Conservation (phyloP, 2,888 invertebrate species). For the Mycogona germanica region DNA sequence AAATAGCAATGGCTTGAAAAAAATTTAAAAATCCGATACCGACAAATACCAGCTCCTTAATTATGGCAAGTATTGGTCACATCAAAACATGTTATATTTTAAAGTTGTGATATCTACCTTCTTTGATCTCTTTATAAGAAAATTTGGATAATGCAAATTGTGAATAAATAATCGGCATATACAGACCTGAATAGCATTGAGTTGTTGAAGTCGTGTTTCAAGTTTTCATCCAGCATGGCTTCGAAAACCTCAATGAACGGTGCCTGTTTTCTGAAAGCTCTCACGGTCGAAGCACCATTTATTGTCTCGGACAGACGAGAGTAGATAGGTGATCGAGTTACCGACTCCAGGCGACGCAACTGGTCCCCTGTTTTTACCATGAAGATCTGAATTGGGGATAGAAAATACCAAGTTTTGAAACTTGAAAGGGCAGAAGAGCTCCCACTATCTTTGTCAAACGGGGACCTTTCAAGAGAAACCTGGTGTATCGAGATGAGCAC, state of each 20-base stretch:
- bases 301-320: slow-evolving; percentile 94
- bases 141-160: not conserved
- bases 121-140: not conserved
- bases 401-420: too few relatives aligned
- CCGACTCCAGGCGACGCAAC: slow-evolving; percentile 82
- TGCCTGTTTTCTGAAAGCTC: slow-evolving; percentile 67
- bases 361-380: slow-evolving; percentile 90
- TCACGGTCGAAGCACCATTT: slow-evolving; percentile 59
- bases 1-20: too few relatives aligned
- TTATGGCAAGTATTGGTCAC: too few relatives aligned
- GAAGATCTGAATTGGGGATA: slow-evolving; percentile 67
- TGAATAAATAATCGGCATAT: not conserved
- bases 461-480: too few relatives aligned
- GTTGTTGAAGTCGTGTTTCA: slow-evolving; percentile 1
- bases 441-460: too few relatives aligned
- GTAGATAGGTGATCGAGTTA: slow-evolving; percentile 90
- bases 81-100: not conserved
- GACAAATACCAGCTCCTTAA: too few relatives aligned
- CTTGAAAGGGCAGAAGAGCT: too few relatives aligned
- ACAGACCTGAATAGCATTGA: slow-evolving; percentile 17
- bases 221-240: slow-evolving; percentile 71
- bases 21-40: too few relatives aligned
- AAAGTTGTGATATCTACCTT: not conserved
- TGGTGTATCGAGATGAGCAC: too few relatives aligned
- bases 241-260: slow-evolving; percentile 87